Percentiles rank a stretch among this genome's conserved stretches.
These are phyloP conservation scores for Hippocampus abdominalis DNA, from an alignment of 2,113 vertebrate species.

Conservation along the genomic window DNA sequence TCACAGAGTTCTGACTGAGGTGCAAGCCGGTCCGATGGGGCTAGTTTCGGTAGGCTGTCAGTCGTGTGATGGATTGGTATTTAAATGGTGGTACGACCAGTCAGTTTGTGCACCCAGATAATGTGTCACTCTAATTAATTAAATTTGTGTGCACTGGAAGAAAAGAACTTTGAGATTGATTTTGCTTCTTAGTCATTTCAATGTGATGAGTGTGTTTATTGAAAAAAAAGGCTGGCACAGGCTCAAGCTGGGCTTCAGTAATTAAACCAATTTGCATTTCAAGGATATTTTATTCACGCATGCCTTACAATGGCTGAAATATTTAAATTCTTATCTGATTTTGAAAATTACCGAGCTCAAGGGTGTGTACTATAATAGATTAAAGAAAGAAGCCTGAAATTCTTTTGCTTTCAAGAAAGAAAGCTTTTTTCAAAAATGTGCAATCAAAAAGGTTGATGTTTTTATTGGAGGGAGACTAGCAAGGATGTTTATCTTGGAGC, in stretches of 20 bases:
- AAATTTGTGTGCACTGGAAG: constrained; percentile 21
- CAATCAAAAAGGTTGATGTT: constrained; percentile 49
- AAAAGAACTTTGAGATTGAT: constrained; percentile 18
- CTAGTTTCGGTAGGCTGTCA: constrained; percentile 19
- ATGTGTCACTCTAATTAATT: constrained; percentile 38
- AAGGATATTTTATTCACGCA: constrained; percentile 67
- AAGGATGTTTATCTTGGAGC: background rate
- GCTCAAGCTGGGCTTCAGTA: constrained; percentile 44
- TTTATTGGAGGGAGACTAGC: constrained; percentile 34
- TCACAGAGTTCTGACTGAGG: constrained; percentile 23
- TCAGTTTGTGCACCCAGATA: constrained; percentile 27
- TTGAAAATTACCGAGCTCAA: constrained; percentile 32
- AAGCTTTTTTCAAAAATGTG: constrained; percentile 64
- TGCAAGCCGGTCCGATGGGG: constrained; percentile 21
- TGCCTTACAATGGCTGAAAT: constrained; percentile 71
- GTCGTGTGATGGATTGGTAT: constrained; percentile 29
- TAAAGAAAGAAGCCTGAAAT: constrained; percentile 69
- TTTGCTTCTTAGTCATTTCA: constrained; percentile 37
- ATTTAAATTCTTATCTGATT: constrained; percentile 65
- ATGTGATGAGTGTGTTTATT: constrained; percentile 29
- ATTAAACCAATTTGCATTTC: constrained; percentile 70
- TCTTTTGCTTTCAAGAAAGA: constrained; percentile 56
- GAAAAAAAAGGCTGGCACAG: constrained; percentile 24
- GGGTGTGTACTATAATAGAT: constrained; percentile 76
- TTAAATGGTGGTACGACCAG: constrained; percentile 11